These are phyloP conservation scores for Prenolepis imparis DNA, from an alignment of 2,888 invertebrate genomes.

Conservation along the genomic window DNA sequence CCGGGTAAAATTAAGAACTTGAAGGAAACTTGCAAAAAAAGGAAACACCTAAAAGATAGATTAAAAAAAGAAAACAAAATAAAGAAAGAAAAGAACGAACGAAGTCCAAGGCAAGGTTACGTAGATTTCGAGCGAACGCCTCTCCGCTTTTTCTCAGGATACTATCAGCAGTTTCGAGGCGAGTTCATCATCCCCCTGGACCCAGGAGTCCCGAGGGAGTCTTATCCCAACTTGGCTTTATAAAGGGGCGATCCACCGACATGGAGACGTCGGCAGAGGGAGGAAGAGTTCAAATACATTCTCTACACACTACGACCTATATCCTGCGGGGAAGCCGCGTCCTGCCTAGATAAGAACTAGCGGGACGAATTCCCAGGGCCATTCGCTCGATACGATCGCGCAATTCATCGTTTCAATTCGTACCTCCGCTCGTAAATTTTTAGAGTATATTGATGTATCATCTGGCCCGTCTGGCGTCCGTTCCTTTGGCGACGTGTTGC, in stretches of 20 bases:
- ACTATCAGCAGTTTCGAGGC: slow-evolving; percentile 79
- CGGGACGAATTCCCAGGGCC: slow-evolving; percentile 63
- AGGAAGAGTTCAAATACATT: slow-evolving; percentile 49
- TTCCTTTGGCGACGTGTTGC: background rate
- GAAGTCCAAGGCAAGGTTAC: slow-evolving; percentile 44
- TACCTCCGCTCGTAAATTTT: slow-evolving; percentile 44
- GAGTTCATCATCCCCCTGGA: slow-evolving; percentile 78
- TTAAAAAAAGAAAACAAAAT: slow-evolving; percentile 41
- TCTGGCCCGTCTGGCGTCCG: background rate
- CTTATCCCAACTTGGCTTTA: slow-evolving; percentile 78
- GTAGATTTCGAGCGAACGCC: slow-evolving; percentile 65
- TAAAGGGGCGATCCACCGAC: slow-evolving; percentile 70
- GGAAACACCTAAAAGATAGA: slow-evolving; percentile 12
- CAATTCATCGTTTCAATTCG: slow-evolving; percentile 66
- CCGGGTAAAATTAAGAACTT: slow-evolving; percentile 17
- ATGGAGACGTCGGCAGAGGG: slow-evolving; percentile 51
- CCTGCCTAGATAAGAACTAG: slow-evolving; percentile 70
- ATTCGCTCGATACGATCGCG: slow-evolving; percentile 52
- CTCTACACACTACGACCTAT: slow-evolving; percentile 63
- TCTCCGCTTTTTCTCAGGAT: slow-evolving; percentile 72
- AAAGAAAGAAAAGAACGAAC: slow-evolving; percentile 23
- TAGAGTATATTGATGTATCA: slow-evolving; percentile 16
- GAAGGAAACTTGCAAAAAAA: background rate
- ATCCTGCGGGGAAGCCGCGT: slow-evolving; percentile 55
- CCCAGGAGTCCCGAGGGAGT: slow-evolving; percentile 74